Evolutionary conservation across 2,797 vertebrate species (phyloP), one percentile per base, ranked within the genome.

Genomic region (Anguilla obscura): DNA sequence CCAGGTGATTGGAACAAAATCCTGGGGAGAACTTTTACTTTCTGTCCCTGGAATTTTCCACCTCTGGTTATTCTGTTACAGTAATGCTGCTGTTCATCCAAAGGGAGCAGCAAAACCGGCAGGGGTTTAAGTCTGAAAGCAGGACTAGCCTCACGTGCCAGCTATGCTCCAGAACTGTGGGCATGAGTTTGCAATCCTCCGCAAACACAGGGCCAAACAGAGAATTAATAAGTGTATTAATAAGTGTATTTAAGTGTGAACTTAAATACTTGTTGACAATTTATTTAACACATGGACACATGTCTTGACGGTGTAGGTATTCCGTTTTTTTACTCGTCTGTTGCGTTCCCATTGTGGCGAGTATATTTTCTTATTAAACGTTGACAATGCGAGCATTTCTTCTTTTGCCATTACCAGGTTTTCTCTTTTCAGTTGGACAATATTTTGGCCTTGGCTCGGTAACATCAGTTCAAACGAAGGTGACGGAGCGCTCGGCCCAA

Each of bases 351-450:
- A 7, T 83, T 45, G 14, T 21, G 24, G 30, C 40, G n/a, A n/a
- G 10, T 27, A n/a, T 63, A n/a, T 36, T 71, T 27, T 52, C n/a
- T 36, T 27, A 16, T 54, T 54, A 54, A n/a, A 9, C 45, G 40
- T 18, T 27, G 87, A 50, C 63, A 85, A 40, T 48, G 86, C 69
- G 9, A 36, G 18, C 16, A 2, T 76, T 36, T 45, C 60, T 85
- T 8, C 71, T 45, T 85, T 84, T 27, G 56, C 33, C 71, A n/a
- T 52, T 14, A 87, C 36, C 79, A 36, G 1, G 12, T 87, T 80
- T 50, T 63, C 40, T 27, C 6, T 40, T 45, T 82, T 83, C 21
- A 36, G n/a, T 16, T 60, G 50, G 27, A 33, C 36, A 3, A 52
- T 76, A 0, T 30, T 79, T 45, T 10, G 14, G 18, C 87, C 87